Evolutionary conservation across 1,140 invertebrate species (phyloP).

Genomic region (Luehdorfia chinensis): DNA sequence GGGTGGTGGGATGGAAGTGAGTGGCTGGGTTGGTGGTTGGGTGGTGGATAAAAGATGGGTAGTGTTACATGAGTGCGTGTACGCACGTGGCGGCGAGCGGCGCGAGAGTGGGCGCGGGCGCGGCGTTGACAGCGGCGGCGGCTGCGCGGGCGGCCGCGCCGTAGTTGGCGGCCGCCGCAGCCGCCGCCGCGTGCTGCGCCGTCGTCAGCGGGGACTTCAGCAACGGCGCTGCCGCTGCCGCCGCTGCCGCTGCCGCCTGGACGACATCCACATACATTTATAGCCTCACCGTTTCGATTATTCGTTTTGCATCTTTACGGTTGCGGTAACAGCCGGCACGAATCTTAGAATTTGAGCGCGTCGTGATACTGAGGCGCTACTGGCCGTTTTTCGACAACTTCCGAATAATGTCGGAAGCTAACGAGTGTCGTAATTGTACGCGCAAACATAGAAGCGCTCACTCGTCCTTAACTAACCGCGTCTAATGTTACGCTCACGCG

Average conservation of each 20-base stretch:
- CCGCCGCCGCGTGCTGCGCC: slow-evolving; percentile 84
- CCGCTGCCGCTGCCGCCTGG: slow-evolving; percentile 71
- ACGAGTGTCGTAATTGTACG: too few relatives aligned
- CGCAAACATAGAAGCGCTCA: too few relatives aligned
- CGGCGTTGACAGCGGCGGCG: slow-evolving; percentile 88
- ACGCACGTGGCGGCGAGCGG: slow-evolving; percentile 56
- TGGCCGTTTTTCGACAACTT: too few relatives aligned
- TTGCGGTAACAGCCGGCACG: too few relatives aligned
- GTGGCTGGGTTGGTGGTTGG: neutral
- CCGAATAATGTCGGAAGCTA: too few relatives aligned
- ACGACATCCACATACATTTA: slow-evolving; percentile 5
- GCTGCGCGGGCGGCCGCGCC: slow-evolving; percentile 81
- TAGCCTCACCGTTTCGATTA: neutral
- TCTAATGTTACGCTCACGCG: too few relatives aligned
- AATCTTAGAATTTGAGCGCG: too few relatives aligned
- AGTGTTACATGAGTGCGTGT: neutral
- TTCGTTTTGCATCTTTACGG: too few relatives aligned
- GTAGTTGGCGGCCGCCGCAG: slow-evolving; percentile 80
- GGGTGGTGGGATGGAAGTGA: too few relatives aligned
- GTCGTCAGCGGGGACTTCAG: slow-evolving; percentile 82
- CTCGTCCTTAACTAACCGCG: too few relatives aligned
- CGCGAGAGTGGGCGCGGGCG: slow-evolving; percentile 79
- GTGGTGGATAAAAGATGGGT: too few relatives aligned
- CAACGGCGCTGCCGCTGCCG: slow-evolving; percentile 83
- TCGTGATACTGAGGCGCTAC: too few relatives aligned